Evolutionary conservation across 2,797 vertebrate species (phyloP).

Genomic region (Prunella strophiata): DNA sequence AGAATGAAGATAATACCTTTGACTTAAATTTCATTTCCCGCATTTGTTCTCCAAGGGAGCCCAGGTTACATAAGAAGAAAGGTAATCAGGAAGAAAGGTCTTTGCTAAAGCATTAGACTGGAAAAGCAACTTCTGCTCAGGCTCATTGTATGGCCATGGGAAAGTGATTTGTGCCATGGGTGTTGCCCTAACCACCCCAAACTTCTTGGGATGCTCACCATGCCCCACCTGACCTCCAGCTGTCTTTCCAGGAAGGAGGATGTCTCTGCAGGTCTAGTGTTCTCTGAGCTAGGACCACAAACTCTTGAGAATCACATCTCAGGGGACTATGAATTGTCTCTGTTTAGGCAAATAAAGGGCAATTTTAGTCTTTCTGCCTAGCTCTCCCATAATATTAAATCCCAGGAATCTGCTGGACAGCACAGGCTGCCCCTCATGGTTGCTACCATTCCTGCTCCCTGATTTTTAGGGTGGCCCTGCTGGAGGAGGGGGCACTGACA

Average conservation of each 20-base stretch:
- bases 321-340: not conserved
- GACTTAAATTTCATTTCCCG: not conserved
- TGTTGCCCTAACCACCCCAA: not conserved
- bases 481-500: not conserved
- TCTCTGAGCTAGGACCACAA: not conserved
- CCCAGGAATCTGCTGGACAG: not conserved
- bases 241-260: not conserved
- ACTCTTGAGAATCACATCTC: not conserved
- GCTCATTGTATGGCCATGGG: not conserved
- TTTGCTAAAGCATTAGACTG: not conserved
- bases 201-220: not conserved
- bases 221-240: not conserved
- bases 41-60: not conserved
- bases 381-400: not conserved
- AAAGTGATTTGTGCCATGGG: not conserved
- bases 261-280: not conserved
- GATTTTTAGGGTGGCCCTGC: not conserved
- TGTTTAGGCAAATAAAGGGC: not conserved
- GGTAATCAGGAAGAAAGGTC: not conserved
- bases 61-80: not conserved
- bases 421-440: not conserved
- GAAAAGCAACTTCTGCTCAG: not conserved
- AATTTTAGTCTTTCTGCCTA: not conserved
- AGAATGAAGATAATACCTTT: not conserved
- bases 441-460: not conserved